A percentile compares a stretch with the other conserved stretches of the same genome.
phyloP scores from a whole-genome alignment of 1,140 invertebrate species.

The Hirudo medicinalis region DNA sequence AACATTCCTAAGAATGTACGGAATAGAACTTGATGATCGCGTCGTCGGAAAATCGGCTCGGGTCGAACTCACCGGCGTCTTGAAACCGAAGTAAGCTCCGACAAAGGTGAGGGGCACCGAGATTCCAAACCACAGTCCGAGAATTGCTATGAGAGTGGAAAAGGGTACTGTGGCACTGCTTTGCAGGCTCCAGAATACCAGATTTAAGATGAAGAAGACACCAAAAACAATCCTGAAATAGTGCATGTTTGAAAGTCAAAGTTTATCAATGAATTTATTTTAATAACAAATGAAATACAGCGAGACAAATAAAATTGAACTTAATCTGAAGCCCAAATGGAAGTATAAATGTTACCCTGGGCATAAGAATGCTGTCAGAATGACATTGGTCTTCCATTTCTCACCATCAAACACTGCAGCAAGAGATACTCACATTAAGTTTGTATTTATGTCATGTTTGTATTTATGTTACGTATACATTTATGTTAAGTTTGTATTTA shows the following conservation, averaged over 20 bases:
- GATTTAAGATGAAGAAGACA: conserved; percentile 89
- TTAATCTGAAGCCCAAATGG: background rate
- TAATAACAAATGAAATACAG: background rate
- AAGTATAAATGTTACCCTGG: conserved; percentile 60
- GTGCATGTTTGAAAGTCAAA: background rate
- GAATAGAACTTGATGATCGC: background rate
- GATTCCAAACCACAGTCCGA: conserved; percentile 91
- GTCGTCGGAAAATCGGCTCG: background rate
- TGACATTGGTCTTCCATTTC: conserved; percentile 94
- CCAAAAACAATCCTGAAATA: conserved; percentile 70
- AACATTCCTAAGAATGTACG: background rate
- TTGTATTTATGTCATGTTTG: no score
- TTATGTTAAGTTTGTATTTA: no score
- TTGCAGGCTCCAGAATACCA: conserved; percentile 82
- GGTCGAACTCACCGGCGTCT: conserved; percentile 61
- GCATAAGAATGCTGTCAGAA: conserved; percentile 84
- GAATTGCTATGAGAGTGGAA: conserved; percentile 75
- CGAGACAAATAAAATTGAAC: no score
- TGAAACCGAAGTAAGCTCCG: conserved; percentile 94
- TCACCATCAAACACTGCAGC: conserved; percentile 73
- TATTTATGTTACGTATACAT: no score
- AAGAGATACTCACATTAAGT: no score
- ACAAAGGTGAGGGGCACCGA: conserved; percentile 93
- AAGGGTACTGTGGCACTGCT: conserved; percentile 93
- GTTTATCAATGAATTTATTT: background rate